Evolutionary conservation across 2,113 vertebrate genomes (phyloP), one percentile per base, ranked within the genome.

Genomic region (Epinephelus moara): DNA sequence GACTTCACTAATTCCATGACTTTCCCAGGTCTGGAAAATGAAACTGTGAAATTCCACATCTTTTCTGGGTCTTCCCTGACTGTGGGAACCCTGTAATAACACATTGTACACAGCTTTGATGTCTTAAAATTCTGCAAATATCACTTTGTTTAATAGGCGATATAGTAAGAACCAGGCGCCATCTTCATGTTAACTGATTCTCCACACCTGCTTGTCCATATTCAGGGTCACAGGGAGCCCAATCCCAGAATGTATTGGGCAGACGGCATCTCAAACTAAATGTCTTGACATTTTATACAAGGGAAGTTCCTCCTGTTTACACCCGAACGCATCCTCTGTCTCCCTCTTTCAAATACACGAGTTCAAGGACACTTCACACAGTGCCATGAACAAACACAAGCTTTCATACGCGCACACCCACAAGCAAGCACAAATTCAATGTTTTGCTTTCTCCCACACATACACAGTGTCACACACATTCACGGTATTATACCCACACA

Each of bases 351-450:
- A 85, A 75, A 85, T 47, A 18, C 53, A 25, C 0, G 12, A 70
- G 69, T 82, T 88, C 84, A 90, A 85, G 80, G 86, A 87, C 82
- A 27, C 70, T 15, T 33, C n/a, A 56, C 52, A 67, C 50, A 49
- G 37, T 0, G 12, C 68, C 19, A 21, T 75, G 57, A 40, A 49
- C 77, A 78, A 74, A 82, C 74, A 79, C 50, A 66, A 73, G 71
- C 52, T 55, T 76, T 70, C 14, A 37, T 25, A 62, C 21, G 69
- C 75, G 69, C 42, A 5, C 40, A 75, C 60, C 53, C 55, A 45
- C 50, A 30, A 7, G n/a, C 73, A 42, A 57, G 59, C 42, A 69
- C 62, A 49, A n/a, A 66, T 30, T 69, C 57, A 80, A 72, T 78
- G 59, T 78, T 83, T 85, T 55, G n/a, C 47, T 75, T 60, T 70